Percentiles rank a stretch among this genome's conserved stretches.
Evolutionary conservation across 1,140 invertebrate genomes (phyloP).

Genomic region (Propsilocerus akamusi): DNA sequence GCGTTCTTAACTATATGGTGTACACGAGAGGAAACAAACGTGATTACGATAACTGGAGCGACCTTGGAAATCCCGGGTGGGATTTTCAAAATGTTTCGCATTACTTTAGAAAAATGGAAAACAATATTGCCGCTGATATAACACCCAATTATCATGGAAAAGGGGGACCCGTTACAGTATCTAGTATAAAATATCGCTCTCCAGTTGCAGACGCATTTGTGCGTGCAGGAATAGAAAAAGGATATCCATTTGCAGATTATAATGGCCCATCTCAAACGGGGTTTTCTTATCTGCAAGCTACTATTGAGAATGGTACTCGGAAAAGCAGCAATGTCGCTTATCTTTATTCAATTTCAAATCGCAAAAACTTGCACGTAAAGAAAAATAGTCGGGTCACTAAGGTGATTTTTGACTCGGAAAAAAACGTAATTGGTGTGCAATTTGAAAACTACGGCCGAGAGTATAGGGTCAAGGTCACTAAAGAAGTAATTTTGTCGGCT

Average conservation of each 20-base stretch:
- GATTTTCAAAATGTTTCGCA: conserved; percentile 60
- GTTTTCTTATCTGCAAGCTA: conserved; percentile 41
- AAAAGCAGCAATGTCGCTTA: conserved; percentile 57
- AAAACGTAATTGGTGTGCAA: conserved; percentile 41
- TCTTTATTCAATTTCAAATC: conserved; percentile 38
- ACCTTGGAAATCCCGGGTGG: conserved; percentile 63
- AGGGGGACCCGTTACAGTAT: conserved; percentile 30
- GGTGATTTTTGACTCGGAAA: conserved; percentile 52
- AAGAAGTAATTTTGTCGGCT: conserved; percentile 58
- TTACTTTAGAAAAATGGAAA: conserved; percentile 66
- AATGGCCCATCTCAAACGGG: conserved; percentile 46
- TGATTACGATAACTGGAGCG: conserved; percentile 65
- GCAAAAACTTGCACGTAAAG: conserved; percentile 43
- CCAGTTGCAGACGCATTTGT: conserved; percentile 44
- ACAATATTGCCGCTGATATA: conserved; percentile 34
- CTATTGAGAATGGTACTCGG: conserved; percentile 47
- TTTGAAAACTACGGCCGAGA: conserved; percentile 30
- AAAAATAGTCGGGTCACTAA: conserved; percentile 44
- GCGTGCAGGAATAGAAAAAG: conserved; percentile 40
- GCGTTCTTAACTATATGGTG: conserved; percentile 80
- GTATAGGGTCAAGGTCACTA: conserved; percentile 35
- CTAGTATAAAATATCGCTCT: conserved; percentile 36
- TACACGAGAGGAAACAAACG: conserved; percentile 55
- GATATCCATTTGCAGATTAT: conserved; percentile 49
- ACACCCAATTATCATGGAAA: conserved; percentile 33